Evolutionary conservation across 2,797 vertebrate species (phyloP), one percentile per base, ranked within the genome.

Genomic region (Tadarida brasiliensis): DNA sequence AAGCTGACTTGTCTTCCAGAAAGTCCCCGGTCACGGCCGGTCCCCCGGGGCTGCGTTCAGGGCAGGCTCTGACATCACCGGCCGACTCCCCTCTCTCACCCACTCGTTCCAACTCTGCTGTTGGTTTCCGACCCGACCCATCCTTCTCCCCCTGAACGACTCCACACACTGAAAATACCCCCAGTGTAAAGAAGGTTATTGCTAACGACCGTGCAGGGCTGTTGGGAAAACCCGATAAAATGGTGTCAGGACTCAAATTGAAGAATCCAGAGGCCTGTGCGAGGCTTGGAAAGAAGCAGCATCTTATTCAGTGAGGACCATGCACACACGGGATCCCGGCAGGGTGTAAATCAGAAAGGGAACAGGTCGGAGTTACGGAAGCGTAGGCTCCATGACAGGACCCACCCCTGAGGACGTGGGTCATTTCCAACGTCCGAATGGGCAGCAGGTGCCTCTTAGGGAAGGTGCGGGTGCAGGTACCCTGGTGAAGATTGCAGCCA

Each of bases 341-440:
- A 57, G 10, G 14, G 44, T 71, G 71, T 30, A 82, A 54, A 82
- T 4, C 30, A 68, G 92, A 57, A 73, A 78, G 39, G 35, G 67
- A n/a, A 88, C 86, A 80, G 22, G 35, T 90, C 47, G 68, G 24
- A 68, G 89, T 91, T 91, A 61, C 68, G 44, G 94, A 86, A 57
- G 20, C 54, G 0, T 77, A 7, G 35, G 54, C 33, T 76, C 33
- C 28, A 65, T 1, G n/a, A n/a, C n/a, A n/a, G 39, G 6, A 57
- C 82, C 91, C 90, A 28, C 7, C 39, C 78, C 61, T 89, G 88
- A 35, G 9, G 28, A 67, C 26, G 12, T 1, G 2, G 2, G 7
- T 95, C 33, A 91, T 96, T 93, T 80, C 65, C 90, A 94, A 80
- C 9, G 78, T 65, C 59, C 4, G 15, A 90, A 24, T 86, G 20